Evolutionary conservation across 2,888 invertebrate genomes (phyloP).

Genomic region (Lymantria monacha): DNA sequence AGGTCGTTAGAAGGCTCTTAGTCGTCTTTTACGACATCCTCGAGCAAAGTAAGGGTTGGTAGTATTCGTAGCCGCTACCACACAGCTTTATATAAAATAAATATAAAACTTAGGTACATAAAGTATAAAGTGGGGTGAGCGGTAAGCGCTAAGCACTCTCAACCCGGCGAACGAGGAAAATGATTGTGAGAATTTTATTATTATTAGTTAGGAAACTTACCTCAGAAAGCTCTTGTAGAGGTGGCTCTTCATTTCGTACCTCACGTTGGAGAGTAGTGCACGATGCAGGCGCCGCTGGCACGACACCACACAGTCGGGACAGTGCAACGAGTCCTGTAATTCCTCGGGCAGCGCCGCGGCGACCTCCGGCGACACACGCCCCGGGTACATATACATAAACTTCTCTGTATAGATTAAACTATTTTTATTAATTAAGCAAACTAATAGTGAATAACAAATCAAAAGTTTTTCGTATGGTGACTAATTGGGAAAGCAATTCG

Average conservation of each 20-base stretch:
- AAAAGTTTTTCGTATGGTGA: no score
- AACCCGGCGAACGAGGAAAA: no score
- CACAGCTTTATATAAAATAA: no score
- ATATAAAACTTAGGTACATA: no score
- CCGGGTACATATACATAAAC: conserved; percentile 46
- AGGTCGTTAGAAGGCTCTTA: no score
- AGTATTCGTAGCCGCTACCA: no score
- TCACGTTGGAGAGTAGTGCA: conserved; percentile 38
- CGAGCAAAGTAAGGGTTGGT: no score
- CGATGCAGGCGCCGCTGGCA: conserved; percentile 40
- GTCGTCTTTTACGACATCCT: no score
- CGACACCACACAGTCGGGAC: not conserved
- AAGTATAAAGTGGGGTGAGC: no score
- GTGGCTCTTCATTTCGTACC: conserved; percentile 2
- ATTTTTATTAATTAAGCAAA: not conserved
- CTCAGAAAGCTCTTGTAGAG: conserved; percentile 17
- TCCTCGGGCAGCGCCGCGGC: conserved; percentile 40
- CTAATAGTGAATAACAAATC: not conserved
- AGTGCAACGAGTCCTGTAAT: conserved; percentile 2
- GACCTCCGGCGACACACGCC: conserved; percentile 7
- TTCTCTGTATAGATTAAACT: conserved; percentile 40
- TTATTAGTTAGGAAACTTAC: conserved; percentile 7
- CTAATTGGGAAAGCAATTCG: no score
- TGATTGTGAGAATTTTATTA: no score
- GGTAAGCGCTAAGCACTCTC: no score